Conservation (phyloP, 2,113 vertebrate genomes). For the Syngnathus floridae region DNA sequence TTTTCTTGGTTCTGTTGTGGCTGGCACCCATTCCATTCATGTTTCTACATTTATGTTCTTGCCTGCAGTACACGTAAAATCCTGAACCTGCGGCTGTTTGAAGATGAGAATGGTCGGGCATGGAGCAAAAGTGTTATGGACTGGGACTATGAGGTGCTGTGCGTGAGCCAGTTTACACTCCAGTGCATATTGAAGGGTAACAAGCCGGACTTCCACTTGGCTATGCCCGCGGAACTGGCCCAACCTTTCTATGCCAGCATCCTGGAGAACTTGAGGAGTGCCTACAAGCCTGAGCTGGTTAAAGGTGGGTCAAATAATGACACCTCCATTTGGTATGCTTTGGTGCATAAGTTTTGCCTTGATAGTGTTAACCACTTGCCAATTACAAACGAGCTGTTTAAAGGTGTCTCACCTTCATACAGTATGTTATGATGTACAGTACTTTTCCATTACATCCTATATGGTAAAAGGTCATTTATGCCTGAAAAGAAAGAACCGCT, state of each 20-base stretch:
- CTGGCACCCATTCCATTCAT: no score
- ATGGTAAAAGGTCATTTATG: not conserved
- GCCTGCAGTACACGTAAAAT: slow-evolving; percentile 85
- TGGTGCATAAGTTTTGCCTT: not conserved
- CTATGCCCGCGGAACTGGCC: slow-evolving; percentile 86
- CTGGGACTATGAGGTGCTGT: slow-evolving; percentile 84
- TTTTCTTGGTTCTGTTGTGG: not conserved
- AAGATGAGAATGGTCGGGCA: slow-evolving; percentile 85
- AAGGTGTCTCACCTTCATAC: slow-evolving; percentile 69
- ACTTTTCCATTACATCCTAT: not conserved
- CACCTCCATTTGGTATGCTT: not conserved
- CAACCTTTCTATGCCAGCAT: slow-evolving; percentile 87
- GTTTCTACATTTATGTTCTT: not conserved
- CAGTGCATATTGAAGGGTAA: slow-evolving; percentile 93
- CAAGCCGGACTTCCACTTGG: slow-evolving; percentile 92
- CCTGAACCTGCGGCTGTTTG: slow-evolving; percentile 89
- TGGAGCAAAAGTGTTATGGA: slow-evolving; percentile 95
- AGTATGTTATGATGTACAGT: not conserved
- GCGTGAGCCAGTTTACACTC: slow-evolving; percentile 94
- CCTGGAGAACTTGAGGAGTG: slow-evolving; percentile 82
- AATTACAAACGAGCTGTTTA: slow-evolving; percentile 72
- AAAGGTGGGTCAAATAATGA: slow-evolving; percentile 73
- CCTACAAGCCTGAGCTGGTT: slow-evolving; percentile 84
- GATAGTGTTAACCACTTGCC: not conserved
- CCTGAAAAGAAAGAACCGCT: not conserved